Conservation (phyloP, 2,797 vertebrate species). For the Enteromius anoplus region DNA sequence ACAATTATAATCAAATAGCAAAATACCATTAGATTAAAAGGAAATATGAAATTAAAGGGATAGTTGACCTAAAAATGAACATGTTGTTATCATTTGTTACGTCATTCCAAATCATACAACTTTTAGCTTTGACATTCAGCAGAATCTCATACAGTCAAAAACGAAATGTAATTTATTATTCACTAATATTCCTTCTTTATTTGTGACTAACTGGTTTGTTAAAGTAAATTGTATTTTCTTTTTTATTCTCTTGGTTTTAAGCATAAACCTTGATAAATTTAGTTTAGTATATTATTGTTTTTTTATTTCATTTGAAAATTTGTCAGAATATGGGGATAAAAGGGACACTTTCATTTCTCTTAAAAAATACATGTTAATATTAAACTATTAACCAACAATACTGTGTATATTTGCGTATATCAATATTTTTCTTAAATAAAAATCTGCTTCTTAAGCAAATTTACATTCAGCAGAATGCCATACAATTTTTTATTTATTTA, state of each 20-base stretch:
- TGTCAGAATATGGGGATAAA: neutral
- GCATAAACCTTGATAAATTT: neutral
- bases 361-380: neutral
- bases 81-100: neutral
- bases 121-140: neutral
- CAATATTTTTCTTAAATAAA: neutral
- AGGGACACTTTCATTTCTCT: neutral
- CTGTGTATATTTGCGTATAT: neutral
- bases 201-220: neutral
- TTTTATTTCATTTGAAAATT: neutral
- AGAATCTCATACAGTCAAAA: neutral
- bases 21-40: neutral
- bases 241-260: neutral
- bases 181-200: neutral
- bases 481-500: neutral
- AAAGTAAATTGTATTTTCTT: neutral
- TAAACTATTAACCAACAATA: neutral
- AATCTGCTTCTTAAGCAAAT: neutral
- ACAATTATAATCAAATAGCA: constrained; percentile 27
- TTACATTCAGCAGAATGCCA: neutral
- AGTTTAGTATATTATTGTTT: neutral
- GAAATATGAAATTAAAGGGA: constrained; percentile 30
- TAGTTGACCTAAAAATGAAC: constrained; percentile 3
- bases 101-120: neutral
- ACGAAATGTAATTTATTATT: neutral